These are phyloP conservation scores for Achatina immaculata DNA, from an alignment of 1,140 invertebrate genomes.

Conservation along the genomic window DNA sequence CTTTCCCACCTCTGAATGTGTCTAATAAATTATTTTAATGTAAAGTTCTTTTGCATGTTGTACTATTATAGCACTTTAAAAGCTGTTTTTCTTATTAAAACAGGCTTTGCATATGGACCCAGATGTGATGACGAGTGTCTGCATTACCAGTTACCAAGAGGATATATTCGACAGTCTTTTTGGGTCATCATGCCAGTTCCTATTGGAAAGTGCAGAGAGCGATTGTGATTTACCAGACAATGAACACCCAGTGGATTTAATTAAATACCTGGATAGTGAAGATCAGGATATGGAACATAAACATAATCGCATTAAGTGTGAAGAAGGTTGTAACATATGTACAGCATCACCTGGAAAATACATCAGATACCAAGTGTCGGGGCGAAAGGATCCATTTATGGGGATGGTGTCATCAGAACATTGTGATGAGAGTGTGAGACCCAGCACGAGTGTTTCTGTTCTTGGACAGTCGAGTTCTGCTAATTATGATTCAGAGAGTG, in stretches of 20 bases:
- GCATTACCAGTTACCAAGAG: background rate
- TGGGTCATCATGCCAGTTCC: background rate
- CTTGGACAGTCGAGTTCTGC: background rate
- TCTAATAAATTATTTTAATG: too few relatives aligned
- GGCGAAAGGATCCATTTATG: conserved; percentile 32
- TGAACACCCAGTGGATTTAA: conserved; percentile 33
- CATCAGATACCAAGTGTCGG: conserved; percentile 13
- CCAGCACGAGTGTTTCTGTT: background rate
- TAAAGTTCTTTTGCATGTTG: too few relatives aligned
- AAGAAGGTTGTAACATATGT: background rate
- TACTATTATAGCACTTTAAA: too few relatives aligned
- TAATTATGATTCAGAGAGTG: background rate
- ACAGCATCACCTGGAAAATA: background rate
- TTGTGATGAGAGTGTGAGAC: background rate
- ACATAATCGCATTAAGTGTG: background rate
- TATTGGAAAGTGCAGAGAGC: background rate
- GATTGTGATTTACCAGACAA: conserved; percentile 25
- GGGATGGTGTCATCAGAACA: background rate
- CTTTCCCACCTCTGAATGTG: too few relatives aligned
- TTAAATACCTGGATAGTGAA: conserved; percentile 9
- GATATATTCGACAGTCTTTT: background rate
- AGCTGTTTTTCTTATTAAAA: background rate
- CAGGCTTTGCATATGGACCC: conserved; percentile 2
- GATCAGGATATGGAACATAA: background rate
- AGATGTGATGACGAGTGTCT: background rate